phyloP scores from a whole-genome alignment of 2,113 vertebrate genomes.

The Eretmochelys imbricata region DNA sequence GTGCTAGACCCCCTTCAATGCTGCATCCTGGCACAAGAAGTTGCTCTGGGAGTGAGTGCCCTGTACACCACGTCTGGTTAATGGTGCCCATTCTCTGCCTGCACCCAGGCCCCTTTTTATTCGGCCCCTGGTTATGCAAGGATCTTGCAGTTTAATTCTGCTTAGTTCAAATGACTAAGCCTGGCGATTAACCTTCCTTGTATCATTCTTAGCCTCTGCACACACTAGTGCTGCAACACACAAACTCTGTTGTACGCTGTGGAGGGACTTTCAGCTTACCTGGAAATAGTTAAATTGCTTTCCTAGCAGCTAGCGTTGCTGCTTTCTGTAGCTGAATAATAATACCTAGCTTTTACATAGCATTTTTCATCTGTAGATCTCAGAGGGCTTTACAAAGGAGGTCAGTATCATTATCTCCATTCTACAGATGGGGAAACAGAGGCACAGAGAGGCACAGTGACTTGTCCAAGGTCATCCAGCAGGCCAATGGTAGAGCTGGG shows the following conservation, averaged over 20 bases:
- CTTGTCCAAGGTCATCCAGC: neutral
- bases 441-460: neutral
- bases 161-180: accelerated
- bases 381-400: accelerated
- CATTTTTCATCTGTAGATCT: neutral
- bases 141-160: neutral
- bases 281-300: accelerated
- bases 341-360: neutral
- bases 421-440: neutral
- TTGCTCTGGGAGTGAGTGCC: no score
- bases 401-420: neutral
- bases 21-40: no score
- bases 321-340: neutral
- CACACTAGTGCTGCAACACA: neutral
- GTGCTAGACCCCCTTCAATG: no score
- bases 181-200: accelerated
- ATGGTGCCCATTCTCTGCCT: neutral
- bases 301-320: neutral
- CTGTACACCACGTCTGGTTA: neutral
- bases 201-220: accelerated
- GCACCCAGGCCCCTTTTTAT: neutral
- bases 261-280: neutral
- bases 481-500: neutral
- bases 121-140: accelerated
- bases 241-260: neutral